These are phyloP conservation scores for Syrmaticus mikado DNA, from an alignment of 2,113 vertebrate genomes.

Conservation along the genomic window DNA sequence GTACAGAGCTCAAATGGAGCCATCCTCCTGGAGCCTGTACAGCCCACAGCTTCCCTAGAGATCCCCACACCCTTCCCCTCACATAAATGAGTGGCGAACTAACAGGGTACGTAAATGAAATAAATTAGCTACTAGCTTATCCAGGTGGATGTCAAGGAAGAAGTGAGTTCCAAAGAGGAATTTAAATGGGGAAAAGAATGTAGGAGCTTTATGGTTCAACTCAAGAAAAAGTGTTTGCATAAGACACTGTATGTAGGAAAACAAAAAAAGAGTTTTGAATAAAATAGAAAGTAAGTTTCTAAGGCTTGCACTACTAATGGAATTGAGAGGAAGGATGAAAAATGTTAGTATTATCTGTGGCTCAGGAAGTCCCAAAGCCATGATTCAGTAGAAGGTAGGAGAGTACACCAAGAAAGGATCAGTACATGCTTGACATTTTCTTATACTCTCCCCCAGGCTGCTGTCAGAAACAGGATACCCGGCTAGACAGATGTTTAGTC, in stretches of 20 bases:
- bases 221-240: not conserved
- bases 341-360: slow-evolving; percentile 52
- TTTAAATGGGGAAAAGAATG: not conserved
- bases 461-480: slow-evolving; percentile 69
- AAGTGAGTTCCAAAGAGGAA: not conserved
- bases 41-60: slow-evolving; percentile 39
- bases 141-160: slow-evolving; percentile 19
- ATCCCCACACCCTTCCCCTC: slow-evolving; percentile 34
- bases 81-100: not conserved
- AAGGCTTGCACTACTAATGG: slow-evolving; percentile 14
- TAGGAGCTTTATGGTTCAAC: not conserved
- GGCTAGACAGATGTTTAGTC: slow-evolving; percentile 71
- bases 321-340: slow-evolving; percentile 21
- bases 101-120: slow-evolving; percentile 13
- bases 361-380: slow-evolving; percentile 63
- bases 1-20: slow-evolving; percentile 10
- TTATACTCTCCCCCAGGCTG: slow-evolving; percentile 36
- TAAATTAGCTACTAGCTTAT: slow-evolving; percentile 39
- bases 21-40: not conserved
- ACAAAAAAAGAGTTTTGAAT: not conserved
- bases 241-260: not conserved
- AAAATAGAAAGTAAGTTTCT: not conserved
- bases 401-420: slow-evolving; percentile 28
- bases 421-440: slow-evolving; percentile 51
- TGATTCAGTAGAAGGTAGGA: slow-evolving; percentile 60